A percentile compares a stretch with the other conserved stretches of the same genome.
These are phyloP conservation scores for Diglossa cyanea DNA, from an alignment of 2,797 vertebrate genomes.

Conservation along the genomic window DNA sequence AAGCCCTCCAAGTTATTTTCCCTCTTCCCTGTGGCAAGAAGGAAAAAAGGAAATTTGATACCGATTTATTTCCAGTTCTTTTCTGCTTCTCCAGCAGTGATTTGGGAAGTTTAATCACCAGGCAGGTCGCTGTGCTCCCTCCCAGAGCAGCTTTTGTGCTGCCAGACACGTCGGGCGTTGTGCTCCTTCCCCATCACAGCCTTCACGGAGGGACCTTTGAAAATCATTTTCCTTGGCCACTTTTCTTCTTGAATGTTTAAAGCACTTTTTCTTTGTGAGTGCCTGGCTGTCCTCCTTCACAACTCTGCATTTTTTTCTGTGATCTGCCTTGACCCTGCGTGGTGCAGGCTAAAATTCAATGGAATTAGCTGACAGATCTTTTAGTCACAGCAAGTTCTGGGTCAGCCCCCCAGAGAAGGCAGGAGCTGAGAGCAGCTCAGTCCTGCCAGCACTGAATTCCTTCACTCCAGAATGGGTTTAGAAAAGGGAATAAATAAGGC, in stretches of 20 bases:
- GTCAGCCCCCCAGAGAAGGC: not conserved
- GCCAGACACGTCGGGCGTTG: conserved; percentile 8
- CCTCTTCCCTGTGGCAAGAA: not conserved
- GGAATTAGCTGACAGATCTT: not conserved
- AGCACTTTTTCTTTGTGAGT: not conserved
- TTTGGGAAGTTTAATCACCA: conserved; percentile 58
- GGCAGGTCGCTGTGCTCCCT: conserved; percentile 53
- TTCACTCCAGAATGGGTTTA: not conserved
- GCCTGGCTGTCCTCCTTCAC: not conserved
- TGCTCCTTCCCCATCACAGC: not conserved
- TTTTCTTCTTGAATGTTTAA: conserved; percentile 19
- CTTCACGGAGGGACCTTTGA: not conserved
- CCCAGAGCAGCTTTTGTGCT: conserved; percentile 62
- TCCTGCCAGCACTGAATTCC: not conserved
- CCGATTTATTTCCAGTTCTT: conserved; percentile 5
- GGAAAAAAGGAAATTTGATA: not conserved
- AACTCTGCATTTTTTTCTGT: not conserved
- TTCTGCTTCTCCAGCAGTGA: not conserved
- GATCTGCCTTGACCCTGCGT: not conserved
- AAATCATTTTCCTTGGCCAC: not conserved
- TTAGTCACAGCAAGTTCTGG: not conserved
- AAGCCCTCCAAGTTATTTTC: not conserved
- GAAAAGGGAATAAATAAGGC: not conserved
- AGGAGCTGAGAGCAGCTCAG: not conserved
- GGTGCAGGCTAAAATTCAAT: not conserved